Conservation (phyloP, 1,140 invertebrate genomes). For the Pristionchus pacificus region DNA sequence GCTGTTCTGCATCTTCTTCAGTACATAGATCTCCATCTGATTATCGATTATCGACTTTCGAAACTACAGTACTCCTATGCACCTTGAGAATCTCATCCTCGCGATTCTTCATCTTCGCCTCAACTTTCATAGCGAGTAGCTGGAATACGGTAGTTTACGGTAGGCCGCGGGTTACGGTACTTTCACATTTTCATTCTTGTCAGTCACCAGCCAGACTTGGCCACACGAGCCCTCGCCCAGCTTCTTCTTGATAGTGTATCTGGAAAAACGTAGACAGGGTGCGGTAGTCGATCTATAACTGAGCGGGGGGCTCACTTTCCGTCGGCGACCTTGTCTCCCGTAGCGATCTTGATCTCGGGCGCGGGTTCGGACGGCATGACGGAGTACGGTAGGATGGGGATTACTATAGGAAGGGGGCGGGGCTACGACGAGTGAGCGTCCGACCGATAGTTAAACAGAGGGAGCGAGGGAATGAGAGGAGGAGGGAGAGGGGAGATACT, state of each 20-base stretch:
- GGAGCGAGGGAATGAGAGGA: no score
- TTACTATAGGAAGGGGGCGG: no score
- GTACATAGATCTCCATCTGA: constrained; percentile 46
- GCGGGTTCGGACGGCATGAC: no score
- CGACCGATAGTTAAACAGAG: no score
- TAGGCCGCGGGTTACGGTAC: neutral
- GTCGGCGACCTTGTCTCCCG: constrained; percentile 34
- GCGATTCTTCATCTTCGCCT: constrained; percentile 39
- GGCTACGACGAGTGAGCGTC: no score
- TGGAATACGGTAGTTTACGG: neutral
- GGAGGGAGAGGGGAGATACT: no score
- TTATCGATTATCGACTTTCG: neutral
- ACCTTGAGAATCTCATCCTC: constrained; percentile 42
- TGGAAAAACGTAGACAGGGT: neutral
- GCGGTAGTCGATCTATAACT: no score
- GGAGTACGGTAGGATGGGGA: no score
- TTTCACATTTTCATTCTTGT: neutral
- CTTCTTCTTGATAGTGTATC: constrained; percentile 40
- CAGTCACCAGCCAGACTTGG: constrained; percentile 38
- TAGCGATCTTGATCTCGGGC: constrained; percentile 24
- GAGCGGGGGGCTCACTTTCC: no score
- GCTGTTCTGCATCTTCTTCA: constrained; percentile 40
- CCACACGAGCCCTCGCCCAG: constrained; percentile 41
- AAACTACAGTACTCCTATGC: neutral
- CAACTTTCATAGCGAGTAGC: constrained; percentile 38